Percentiles rank a stretch among this genome's conserved stretches.
phyloP scores from a whole-genome alignment of 37 sponge, comb jelly and placozoan genomes.

The Cliona cf. orientalis region DNA sequence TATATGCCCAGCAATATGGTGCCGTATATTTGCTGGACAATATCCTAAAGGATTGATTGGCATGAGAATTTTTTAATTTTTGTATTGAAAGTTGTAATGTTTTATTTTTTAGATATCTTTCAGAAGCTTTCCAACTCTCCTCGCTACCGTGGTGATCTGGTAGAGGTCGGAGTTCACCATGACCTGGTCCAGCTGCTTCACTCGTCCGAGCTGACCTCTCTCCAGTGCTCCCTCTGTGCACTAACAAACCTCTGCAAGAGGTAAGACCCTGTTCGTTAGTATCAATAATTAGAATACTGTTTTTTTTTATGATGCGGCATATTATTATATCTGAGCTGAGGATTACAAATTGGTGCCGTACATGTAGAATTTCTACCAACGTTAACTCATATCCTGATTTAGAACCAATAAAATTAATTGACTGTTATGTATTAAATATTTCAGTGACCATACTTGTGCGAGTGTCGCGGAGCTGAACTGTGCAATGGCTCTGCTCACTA shows the following conservation, averaged over 20 bases:
- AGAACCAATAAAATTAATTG: too few relatives aligned
- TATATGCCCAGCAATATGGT: too few relatives aligned
- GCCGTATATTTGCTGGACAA: too few relatives aligned
- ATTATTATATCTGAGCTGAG: too few relatives aligned
- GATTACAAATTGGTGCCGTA: too few relatives aligned
- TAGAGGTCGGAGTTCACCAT: slow-evolving; percentile 8
- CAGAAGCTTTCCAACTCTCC: slow-evolving; percentile 31
- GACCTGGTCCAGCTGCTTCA: slow-evolving; percentile 20
- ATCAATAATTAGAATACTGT: too few relatives aligned
- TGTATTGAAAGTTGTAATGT: too few relatives aligned
- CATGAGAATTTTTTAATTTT: not conserved
- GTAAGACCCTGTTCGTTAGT: too few relatives aligned
- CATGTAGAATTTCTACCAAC: too few relatives aligned
- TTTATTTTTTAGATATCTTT: slow-evolving; percentile 29
- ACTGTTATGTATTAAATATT: too few relatives aligned
- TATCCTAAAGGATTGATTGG: not conserved
- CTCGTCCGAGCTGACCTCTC: slow-evolving; percentile 7
- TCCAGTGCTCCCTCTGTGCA: slow-evolving; percentile 45
- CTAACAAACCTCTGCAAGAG: slow-evolving; percentile 60
- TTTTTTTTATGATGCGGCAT: too few relatives aligned
- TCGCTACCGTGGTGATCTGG: not conserved
- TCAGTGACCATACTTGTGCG: not conserved
- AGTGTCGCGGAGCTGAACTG: not conserved
- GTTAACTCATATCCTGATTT: too few relatives aligned
- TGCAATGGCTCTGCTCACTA: slow-evolving; percentile 8